phyloP scores from a whole-genome alignment of 1,140 invertebrate species.

The Zeugodacus cucurbitae region DNA sequence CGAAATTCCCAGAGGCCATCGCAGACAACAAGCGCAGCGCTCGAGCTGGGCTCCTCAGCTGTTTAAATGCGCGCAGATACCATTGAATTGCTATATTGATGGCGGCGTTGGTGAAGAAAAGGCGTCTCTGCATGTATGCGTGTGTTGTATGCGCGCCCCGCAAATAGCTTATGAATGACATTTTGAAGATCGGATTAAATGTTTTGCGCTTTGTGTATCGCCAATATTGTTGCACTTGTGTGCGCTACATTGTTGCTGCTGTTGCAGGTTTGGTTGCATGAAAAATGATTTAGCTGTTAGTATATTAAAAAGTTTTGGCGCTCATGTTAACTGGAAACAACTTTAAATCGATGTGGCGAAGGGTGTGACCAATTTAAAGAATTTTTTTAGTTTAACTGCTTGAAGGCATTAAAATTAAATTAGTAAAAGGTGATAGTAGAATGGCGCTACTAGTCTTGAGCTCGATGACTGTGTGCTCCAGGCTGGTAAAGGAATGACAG shows the following conservation, averaged over 20 bases:
- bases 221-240: background rate
- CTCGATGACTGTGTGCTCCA: too few relatives aligned
- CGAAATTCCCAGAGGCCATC: conserved; percentile 6
- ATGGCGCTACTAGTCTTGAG: too few relatives aligned
- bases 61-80: conserved; percentile 15
- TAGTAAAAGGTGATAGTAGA: too few relatives aligned
- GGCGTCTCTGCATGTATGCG: background rate
- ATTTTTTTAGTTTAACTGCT: too few relatives aligned
- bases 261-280: background rate
- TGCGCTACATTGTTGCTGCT: background rate
- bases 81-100: background rate
- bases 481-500: too few relatives aligned
- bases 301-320: background rate
- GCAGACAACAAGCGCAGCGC: background rate
- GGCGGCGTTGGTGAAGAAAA: background rate
- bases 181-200: conserved; percentile 23
- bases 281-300: background rate
- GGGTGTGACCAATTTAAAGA: background rate
- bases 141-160: background rate
- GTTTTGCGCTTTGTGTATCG: background rate
- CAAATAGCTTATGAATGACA: conserved; percentile 29
- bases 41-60: background rate
- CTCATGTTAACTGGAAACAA: background rate
- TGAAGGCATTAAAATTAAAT: too few relatives aligned
- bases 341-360: background rate